Conservation (phyloP, 2,797 vertebrate species). For the Notoglanidium macrostoma region DNA sequence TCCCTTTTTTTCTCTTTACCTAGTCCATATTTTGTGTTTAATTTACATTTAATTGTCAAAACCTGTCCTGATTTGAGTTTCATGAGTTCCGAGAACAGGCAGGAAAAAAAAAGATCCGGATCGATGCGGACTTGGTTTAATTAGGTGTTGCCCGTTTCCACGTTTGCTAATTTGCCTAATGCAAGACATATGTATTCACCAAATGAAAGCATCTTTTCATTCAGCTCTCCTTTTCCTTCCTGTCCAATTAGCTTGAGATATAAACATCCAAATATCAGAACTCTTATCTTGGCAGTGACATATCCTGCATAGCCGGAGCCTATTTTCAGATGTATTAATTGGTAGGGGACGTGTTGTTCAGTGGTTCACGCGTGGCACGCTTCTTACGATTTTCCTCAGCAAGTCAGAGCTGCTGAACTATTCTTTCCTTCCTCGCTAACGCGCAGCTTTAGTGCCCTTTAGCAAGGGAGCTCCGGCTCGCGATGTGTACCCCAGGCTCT, state of each 20-base stretch:
- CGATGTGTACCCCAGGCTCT: slow-evolving; percentile 27
- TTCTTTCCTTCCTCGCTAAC: slow-evolving; percentile 2
- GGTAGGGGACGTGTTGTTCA: slow-evolving; percentile 9
- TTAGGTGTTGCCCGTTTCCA: slow-evolving; percentile 26
- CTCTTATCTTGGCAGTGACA: slow-evolving; percentile 34
- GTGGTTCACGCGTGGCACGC: background rate
- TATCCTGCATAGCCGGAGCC: slow-evolving; percentile 15
- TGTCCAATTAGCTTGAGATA: slow-evolving; percentile 36
- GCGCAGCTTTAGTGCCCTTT: slow-evolving; percentile 37
- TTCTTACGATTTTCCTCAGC: slow-evolving; percentile 4
- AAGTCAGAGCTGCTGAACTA: slow-evolving; percentile 12
- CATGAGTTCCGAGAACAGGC: background rate
- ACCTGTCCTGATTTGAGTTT: background rate
- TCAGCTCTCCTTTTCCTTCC: slow-evolving; percentile 13
- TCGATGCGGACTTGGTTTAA: slow-evolving; percentile 26
- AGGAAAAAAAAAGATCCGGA: background rate
- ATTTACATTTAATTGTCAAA: slow-evolving; percentile 3
- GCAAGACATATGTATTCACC: slow-evolving; percentile 5
- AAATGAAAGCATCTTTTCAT: slow-evolving; percentile 29
- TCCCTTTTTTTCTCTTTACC: background rate
- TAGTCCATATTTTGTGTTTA: background rate
- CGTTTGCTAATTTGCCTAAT: slow-evolving; percentile 21
- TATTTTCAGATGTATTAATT: slow-evolving; percentile 45
- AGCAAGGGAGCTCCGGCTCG: slow-evolving; percentile 13
- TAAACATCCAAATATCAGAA: slow-evolving; percentile 45